Evolutionary conservation across 2,797 vertebrate genomes (phyloP).

Genomic region (Coranthus polyacanthus): DNA sequence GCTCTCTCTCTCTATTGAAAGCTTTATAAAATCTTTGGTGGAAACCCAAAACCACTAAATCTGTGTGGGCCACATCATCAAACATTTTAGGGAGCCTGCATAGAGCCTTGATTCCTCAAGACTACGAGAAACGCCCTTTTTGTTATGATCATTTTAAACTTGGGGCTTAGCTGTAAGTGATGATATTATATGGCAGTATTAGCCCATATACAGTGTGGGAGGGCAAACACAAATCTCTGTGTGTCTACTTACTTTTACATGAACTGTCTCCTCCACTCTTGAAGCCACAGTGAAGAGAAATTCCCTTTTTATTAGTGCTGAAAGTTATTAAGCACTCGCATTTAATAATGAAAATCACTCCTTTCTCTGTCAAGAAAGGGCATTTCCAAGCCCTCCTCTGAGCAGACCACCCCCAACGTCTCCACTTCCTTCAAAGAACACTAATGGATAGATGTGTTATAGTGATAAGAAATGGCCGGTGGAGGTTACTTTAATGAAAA

Average conservation of each 20-base stretch:
- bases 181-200: conserved; percentile 25
- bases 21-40: conserved; percentile 75
- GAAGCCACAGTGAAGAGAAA: conserved; percentile 2
- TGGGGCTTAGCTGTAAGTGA: conserved; percentile 26
- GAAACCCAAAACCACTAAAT: conserved; percentile 76
- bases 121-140: conserved; percentile 34
- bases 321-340: conserved; percentile 22
- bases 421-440: conserved; percentile 14
- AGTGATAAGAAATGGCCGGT: conserved; percentile 58
- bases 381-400: conserved; percentile 8
- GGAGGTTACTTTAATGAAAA: conserved; percentile 39
- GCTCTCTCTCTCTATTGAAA: conserved; percentile 61
- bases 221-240: not conserved
- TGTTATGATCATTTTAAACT: conserved; percentile 52
- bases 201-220: not conserved
- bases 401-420: conserved; percentile 28
- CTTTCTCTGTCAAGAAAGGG: not conserved
- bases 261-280: not conserved
- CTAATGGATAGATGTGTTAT: conserved; percentile 70
- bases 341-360: conserved; percentile 1
- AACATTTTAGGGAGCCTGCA: conserved; percentile 45
- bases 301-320: conserved; percentile 8
- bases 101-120: conserved; percentile 42
- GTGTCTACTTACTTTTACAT: not conserved
- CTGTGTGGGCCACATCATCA: conserved; percentile 74